phyloP scores from a whole-genome alignment of 2,113 vertebrate genomes.

The Podarcis muralis region DNA sequence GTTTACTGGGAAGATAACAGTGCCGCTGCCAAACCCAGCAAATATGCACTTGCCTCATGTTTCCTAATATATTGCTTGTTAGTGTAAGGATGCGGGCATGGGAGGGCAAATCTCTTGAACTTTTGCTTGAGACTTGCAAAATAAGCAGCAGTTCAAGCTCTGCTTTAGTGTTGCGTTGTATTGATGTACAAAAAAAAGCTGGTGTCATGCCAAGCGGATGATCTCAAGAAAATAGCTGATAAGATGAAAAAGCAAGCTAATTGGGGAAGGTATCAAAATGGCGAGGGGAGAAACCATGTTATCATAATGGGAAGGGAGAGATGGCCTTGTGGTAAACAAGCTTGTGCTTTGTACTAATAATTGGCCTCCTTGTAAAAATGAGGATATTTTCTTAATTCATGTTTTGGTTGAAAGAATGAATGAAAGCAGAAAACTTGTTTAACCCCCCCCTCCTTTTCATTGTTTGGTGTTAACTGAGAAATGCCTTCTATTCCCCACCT shows the following conservation, averaged over 20 bases:
- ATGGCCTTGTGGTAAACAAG: neutral
- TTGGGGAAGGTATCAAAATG: slow-evolving; percentile 5
- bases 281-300: neutral
- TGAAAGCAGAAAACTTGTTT: slow-evolving; percentile 1
- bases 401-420: slow-evolving; percentile 20
- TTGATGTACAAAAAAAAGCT: slow-evolving; percentile 21
- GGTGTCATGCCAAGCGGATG: neutral
- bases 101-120: slow-evolving; percentile 38
- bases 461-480: slow-evolving; percentile 1
- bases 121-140: slow-evolving; percentile 57
- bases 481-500: slow-evolving; percentile 32
- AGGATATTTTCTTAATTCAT: slow-evolving; percentile 24
- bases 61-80: slow-evolving; percentile 51
- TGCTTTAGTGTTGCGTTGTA: slow-evolving; percentile 57
- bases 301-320: neutral
- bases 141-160: slow-evolving; percentile 66
- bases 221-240: slow-evolving; percentile 43
- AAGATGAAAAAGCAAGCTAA: slow-evolving; percentile 40
- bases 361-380: slow-evolving; percentile 12
- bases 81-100: slow-evolving; percentile 47
- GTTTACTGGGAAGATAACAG: slow-evolving; percentile 66
- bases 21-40: slow-evolving; percentile 56
- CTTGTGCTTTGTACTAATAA: neutral
- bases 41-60: slow-evolving; percentile 50
- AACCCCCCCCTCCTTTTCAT: neutral